Conservation (phyloP, 2,888 invertebrate species). For the Drosophila nr. fundita region DNA sequence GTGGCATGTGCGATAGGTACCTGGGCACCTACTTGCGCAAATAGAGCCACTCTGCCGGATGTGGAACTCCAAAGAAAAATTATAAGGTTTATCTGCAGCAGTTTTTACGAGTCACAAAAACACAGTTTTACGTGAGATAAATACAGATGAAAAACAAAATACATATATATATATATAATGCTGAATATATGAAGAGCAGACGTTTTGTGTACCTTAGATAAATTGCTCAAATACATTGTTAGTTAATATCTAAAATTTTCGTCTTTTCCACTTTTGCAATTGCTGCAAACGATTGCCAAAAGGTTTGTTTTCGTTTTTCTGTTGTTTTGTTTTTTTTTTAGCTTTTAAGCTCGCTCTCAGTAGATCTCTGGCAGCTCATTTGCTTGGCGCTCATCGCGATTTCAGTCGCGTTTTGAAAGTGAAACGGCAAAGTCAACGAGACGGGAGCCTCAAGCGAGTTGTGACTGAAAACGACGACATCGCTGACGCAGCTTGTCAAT, state of each 20-base stretch:
- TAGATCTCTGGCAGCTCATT: constrained; percentile 31
- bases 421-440: constrained; percentile 43
- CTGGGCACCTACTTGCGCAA: constrained; percentile 75
- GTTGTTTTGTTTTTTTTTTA: background rate
- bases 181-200: constrained; percentile 10
- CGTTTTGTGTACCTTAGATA: constrained; percentile 49
- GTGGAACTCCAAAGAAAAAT: constrained; percentile 4
- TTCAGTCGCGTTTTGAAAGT: constrained; percentile 63
- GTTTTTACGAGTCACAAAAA: constrained; percentile 1
- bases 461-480: constrained; percentile 4
- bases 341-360: constrained; percentile 54
- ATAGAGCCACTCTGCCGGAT: constrained; percentile 22
- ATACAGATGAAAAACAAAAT: constrained; percentile 3
- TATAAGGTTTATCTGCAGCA: constrained; percentile 6
- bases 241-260: constrained; percentile 29
- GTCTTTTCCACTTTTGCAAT: constrained; percentile 35
- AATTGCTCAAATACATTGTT: constrained; percentile 51
- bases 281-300: constrained; percentile 39
- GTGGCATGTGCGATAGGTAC: constrained; percentile 81
- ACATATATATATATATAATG: background rate
- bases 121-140: constrained; percentile 6
- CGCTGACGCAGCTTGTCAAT: constrained; percentile 36
- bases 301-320: constrained; percentile 6
- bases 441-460: constrained; percentile 7
- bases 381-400: constrained; percentile 24